These are phyloP conservation scores for Girardinus metallicus DNA, from an alignment of 2,797 vertebrate genomes.

Conservation along the genomic window DNA sequence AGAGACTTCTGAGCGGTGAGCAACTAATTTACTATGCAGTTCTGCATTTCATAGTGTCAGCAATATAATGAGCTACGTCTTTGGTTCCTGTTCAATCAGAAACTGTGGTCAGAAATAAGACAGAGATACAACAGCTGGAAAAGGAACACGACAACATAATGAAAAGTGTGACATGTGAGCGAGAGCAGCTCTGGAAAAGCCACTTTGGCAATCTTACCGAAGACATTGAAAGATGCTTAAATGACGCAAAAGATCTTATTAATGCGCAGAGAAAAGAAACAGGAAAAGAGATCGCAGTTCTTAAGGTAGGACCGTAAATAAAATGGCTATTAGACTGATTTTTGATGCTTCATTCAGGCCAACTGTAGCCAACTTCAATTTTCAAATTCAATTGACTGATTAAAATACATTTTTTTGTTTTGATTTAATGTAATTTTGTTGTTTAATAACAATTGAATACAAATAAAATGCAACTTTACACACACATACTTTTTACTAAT, in stretches of 20 bases:
- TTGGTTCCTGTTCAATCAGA: conserved; percentile 74
- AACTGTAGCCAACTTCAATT: not conserved
- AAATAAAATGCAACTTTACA: not conserved
- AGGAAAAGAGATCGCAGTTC: not conserved
- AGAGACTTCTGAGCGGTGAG: conserved; percentile 87
- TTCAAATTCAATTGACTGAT: not conserved
- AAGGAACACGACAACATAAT: conserved; percentile 83
- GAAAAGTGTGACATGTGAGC: conserved; percentile 82
- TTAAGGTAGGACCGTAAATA: not conserved
- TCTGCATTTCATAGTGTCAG: not conserved
- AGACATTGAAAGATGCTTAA: conserved; percentile 82
- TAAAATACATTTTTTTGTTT: not conserved
- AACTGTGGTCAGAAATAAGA: conserved; percentile 79
- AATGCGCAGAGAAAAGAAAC: conserved; percentile 71
- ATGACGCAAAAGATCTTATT: conserved; percentile 76
- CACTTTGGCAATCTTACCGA: conserved; percentile 82
- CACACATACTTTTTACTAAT: not conserved
- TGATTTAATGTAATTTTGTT: not conserved
- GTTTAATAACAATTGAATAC: not conserved
- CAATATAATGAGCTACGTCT: not conserved
- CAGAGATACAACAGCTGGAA: conserved; percentile 81
- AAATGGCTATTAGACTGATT: not conserved
- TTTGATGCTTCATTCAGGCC: not conserved
- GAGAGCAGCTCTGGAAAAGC: conserved; percentile 85
- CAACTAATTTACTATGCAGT: not conserved